A percentile compares a stretch with the other conserved stretches of the same genome.
phyloP scores from a whole-genome alignment of 1,140 invertebrate species.

The Acromyrmex echinatior region DNA sequence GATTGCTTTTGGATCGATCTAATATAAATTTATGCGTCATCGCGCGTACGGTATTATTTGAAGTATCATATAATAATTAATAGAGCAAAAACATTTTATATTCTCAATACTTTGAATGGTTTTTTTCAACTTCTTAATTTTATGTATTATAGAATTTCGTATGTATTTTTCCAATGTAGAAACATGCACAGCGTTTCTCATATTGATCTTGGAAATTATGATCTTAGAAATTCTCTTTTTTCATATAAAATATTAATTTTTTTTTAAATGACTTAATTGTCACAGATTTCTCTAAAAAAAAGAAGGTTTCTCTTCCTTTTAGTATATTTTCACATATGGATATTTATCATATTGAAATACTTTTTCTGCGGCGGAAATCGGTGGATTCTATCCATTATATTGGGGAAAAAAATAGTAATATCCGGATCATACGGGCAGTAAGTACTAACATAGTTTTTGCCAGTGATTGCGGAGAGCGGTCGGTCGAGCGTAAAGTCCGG shows the following conservation, averaged over 20 bases:
- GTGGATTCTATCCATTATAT: slow-evolving; percentile 21
- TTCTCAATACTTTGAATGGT: neutral
- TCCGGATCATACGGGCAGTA: slow-evolving; percentile 3
- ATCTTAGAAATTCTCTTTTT: neutral
- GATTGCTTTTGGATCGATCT: neutral
- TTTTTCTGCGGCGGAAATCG: slow-evolving; percentile 6
- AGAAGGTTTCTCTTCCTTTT: too few species aligned
- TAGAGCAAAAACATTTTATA: neutral
- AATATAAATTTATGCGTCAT: neutral
- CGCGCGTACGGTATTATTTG: neutral
- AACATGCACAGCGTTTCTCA: neutral
- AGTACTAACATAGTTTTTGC: slow-evolving; percentile 47
- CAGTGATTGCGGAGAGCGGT: slow-evolving; percentile 67
- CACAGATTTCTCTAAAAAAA: too few species aligned
- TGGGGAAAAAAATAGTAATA: slow-evolving; percentile 12
- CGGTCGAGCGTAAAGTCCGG: slow-evolving; percentile 81
- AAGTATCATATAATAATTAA: neutral
- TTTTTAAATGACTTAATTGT: too few species aligned
- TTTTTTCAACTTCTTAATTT: neutral
- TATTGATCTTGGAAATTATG: neutral
- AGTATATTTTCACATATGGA: neutral
- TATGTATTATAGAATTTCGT: neutral
- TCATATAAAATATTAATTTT: neutral
- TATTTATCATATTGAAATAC: slow-evolving; percentile 10
- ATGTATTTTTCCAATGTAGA: neutral